Base-by-base conservation (phyloP, 2,113 vertebrate species). In the Cebus imitator region DNA sequence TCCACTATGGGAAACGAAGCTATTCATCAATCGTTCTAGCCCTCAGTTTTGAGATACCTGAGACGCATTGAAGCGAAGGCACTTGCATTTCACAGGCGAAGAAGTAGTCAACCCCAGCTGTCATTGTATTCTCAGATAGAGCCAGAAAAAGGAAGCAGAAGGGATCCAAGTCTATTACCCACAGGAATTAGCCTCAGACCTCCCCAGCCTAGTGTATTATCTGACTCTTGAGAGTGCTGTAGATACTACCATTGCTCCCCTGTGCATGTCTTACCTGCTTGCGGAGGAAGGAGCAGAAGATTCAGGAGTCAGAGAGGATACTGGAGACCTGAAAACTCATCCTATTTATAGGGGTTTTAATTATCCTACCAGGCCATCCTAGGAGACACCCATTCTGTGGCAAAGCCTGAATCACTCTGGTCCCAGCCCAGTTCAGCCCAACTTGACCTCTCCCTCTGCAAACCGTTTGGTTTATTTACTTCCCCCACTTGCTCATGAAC, bases 311-410 rank as follows among this genome's bases (percentile, higher is more conserved):
- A 25, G 81, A 66, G 91, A 97, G 66, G 84, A 95, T 90, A 50
- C 9, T 37, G 58, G 70, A 23, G 17, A 58, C 40, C 94, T 72
- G 87, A 43, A 80, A 91, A 92, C 0, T 0, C 16, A 20, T 11
- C 30, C 87, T 97, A 97, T 97, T 93, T 98, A 98, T 98, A 98
- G 1, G 64, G 73, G 9, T 89, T 52, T 91, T 91, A 96, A 96
- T 97, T 96, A 52, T 70, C 57, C 89, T 94, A 10, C 61, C 76
- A 37, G 90, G 76, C 52, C 93, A 81, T 83, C 94, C 55, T 6
- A 48, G 96, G 98, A 97, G 96, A 98, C 97, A 97, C 98, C 98
- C 97, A 91, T 93, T 92, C n/a, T 16, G 45, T 43, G 70, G 58
- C n/a, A 21, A 57, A 6, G 14, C 72, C 98, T 85, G 92, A 98